These are phyloP conservation scores for Lutjanus argentimaculatus DNA, from an alignment of 2,797 vertebrate genomes.

Conservation along the genomic window DNA sequence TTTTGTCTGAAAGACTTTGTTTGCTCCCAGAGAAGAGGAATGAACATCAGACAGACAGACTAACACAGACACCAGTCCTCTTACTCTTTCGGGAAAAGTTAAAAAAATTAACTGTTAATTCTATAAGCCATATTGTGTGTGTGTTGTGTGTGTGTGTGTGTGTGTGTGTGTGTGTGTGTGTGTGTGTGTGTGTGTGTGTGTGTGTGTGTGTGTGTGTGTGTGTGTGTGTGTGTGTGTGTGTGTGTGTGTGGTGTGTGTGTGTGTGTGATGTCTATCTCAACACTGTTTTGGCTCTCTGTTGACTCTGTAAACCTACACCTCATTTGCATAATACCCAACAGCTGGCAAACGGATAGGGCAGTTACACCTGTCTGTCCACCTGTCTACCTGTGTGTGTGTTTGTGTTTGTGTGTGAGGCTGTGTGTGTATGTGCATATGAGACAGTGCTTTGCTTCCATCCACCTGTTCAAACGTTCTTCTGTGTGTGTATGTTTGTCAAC, in stretches of 20 bases:
- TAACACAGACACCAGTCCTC: conserved; percentile 3
- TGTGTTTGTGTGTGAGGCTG: conserved; percentile 11
- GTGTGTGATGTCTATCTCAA: conserved; percentile 26
- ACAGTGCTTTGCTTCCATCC: conserved; percentile 49
- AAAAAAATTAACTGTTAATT: conserved; percentile 44
- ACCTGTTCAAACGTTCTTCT: conserved; percentile 75
- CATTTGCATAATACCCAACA: conserved; percentile 84
- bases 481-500: conserved; percentile 47
- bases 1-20: conserved; percentile 21
- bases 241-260: conserved; percentile 12
- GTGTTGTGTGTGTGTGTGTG: background rate
- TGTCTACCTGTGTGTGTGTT: conserved; percentile 53
- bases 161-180: background rate
- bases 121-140: background rate
- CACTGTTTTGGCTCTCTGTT: conserved; percentile 79
- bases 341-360: conserved; percentile 79
- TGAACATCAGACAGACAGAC: background rate
- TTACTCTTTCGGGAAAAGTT: conserved; percentile 18
- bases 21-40: conserved; percentile 8
- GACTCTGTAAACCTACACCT: conserved; percentile 84
- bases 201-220: conserved; percentile 5
- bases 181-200: conserved; percentile 7
- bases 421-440: conserved; percentile 12
- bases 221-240: background rate
- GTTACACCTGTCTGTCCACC: conserved; percentile 77